Conservation (phyloP, 2,888 invertebrate species). For the Amorpha juglandis region DNA sequence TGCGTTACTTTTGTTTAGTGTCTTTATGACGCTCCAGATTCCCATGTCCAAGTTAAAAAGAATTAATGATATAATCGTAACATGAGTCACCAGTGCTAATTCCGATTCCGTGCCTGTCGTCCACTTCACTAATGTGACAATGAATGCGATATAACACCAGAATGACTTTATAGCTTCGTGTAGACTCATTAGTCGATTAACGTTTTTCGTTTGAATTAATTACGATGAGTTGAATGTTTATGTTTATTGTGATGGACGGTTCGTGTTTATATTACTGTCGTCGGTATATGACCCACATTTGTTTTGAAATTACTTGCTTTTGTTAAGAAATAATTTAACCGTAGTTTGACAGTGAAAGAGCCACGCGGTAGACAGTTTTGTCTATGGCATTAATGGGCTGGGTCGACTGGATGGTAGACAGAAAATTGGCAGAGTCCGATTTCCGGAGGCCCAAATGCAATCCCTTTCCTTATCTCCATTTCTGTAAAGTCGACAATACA, state of each 20-base stretch:
- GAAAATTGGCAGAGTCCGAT: too few species aligned
- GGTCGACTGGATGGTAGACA: too few species aligned
- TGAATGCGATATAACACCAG: constrained; percentile 39
- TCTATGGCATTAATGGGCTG: too few species aligned
- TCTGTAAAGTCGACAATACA: too few species aligned
- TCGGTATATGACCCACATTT: constrained; percentile 11
- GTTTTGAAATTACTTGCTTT: neutral
- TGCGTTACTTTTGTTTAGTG: too few species aligned
- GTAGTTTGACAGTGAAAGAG: too few species aligned
- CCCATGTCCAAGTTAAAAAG: too few species aligned
- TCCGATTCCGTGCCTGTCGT: constrained; percentile 23
- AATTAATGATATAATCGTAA: neutral
- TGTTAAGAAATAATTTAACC: neutral
- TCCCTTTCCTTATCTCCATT: too few species aligned
- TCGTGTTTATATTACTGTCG: neutral
- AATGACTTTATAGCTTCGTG: constrained; percentile 28
- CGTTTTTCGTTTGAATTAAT: constrained; percentile 59
- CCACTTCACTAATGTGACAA: constrained; percentile 61
- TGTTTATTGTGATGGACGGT: constrained; percentile 33
- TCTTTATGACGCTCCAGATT: too few species aligned
- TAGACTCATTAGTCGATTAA: constrained; percentile 66
- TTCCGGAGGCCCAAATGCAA: too few species aligned
- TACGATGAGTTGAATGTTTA: constrained; percentile 54
- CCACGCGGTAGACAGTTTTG: too few species aligned
- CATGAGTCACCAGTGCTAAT: constrained; percentile 17